Evolutionary conservation across 1,140 invertebrate species (phyloP).

Genomic region (Procambarus clarkii): DNA sequence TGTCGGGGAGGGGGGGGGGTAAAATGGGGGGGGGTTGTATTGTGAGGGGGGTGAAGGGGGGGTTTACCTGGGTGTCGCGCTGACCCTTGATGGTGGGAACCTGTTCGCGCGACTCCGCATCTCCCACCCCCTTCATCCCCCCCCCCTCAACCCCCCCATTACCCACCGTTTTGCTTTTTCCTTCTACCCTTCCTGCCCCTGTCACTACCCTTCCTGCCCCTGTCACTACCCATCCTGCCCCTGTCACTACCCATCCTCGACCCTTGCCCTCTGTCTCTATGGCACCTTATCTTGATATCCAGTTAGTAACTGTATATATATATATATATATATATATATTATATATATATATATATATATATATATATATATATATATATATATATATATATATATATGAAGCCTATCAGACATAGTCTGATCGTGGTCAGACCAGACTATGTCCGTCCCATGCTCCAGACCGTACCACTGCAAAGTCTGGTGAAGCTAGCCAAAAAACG

Average conservation of each 20-base stretch:
- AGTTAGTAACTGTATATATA: background rate
- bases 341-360: slow-evolving; percentile 3
- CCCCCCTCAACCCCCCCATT: too few relatives aligned
- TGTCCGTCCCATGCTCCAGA: too few relatives aligned
- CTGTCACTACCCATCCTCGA: background rate
- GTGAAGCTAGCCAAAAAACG: too few relatives aligned
- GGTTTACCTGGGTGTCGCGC: background rate
- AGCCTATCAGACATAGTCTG: too few relatives aligned
- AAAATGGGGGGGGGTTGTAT: too few relatives aligned
- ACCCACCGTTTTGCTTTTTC: background rate
- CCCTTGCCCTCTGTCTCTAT: too few relatives aligned
- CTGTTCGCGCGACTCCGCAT: background rate
- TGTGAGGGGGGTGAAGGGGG: background rate
- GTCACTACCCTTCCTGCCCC: background rate
- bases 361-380: slow-evolving; percentile 33
- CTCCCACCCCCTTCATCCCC: background rate
- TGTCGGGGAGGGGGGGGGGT: too few relatives aligned
- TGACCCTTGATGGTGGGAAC: background rate
- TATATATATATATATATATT: background rate
- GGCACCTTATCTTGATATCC: too few relatives aligned
- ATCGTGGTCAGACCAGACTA: too few relatives aligned
- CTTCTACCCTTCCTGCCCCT: background rate
- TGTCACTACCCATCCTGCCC: background rate
- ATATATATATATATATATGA: slow-evolving; percentile 1
- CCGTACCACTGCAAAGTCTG: too few relatives aligned